Percentiles rank a stretch among this genome's conserved stretches.
These are phyloP conservation scores for Disparrhopalites patrizii DNA, from an alignment of 2,888 invertebrate genomes.

Conservation along the genomic window DNA sequence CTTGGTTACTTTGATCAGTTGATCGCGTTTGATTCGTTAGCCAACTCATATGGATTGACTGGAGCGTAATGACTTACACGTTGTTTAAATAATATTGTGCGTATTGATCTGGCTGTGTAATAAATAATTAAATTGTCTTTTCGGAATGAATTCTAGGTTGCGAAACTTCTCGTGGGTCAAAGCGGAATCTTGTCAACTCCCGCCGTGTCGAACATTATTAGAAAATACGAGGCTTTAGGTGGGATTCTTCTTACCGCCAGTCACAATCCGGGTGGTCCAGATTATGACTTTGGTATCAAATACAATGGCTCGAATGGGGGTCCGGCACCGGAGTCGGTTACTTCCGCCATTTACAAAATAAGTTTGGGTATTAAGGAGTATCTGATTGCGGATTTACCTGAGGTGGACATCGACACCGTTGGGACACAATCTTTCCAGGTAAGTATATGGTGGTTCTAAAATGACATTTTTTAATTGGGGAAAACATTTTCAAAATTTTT, in stretches of 20 bases:
- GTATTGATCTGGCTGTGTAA: too few relatives aligned
- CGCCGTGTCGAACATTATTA: constrained; percentile 90
- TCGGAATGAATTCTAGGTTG: constrained; percentile 59
- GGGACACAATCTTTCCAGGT: constrained; percentile 66
- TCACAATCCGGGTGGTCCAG: constrained; percentile 97
- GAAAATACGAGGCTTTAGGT: constrained; percentile 77
- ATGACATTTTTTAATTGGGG: not conserved
- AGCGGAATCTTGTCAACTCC: constrained; percentile 96
- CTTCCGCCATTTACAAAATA: constrained; percentile 79
- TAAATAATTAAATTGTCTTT: not conserved
- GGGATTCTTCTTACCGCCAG: constrained; percentile 98
- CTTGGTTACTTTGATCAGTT: too few relatives aligned
- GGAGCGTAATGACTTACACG: too few relatives aligned
- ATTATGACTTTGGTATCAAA: constrained; percentile 98
- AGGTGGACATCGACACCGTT: constrained; percentile 69
- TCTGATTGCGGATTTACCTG: constrained; percentile 70
- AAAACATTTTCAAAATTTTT: not conserved
- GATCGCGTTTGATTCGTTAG: too few relatives aligned
- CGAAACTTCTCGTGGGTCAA: constrained; percentile 83
- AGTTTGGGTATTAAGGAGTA: constrained; percentile 75
- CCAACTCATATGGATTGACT: too few relatives aligned
- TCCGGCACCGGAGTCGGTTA: constrained; percentile 87
- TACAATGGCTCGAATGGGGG: constrained; percentile 96
- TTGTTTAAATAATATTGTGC: too few relatives aligned
- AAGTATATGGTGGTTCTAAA: too few relatives aligned